A percentile compares a stretch with the other conserved stretches of the same genome.
Evolutionary conservation across 1,140 invertebrate species (phyloP).

Genomic region (Carcinoscorpius rotundicauda): DNA sequence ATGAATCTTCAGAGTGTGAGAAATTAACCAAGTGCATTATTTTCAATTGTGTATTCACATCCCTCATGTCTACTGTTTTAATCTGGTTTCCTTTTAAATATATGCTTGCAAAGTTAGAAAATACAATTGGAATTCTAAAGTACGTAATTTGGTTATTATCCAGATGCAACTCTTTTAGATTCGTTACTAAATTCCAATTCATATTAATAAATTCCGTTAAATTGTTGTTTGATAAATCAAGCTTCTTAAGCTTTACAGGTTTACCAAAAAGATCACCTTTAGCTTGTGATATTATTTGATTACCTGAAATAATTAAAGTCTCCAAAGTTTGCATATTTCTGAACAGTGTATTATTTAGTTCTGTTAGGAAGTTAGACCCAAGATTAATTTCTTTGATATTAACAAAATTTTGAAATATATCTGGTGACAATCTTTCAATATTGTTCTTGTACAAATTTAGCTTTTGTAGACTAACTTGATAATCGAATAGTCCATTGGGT

Average conservation of each 20-base stretch:
- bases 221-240: conserved; percentile 18
- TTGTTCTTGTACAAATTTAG: conserved; percentile 16
- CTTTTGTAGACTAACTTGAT: conserved; percentile 13
- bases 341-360: conserved; percentile 8
- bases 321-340: conserved; percentile 4
- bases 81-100: conserved; percentile 20
- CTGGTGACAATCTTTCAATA: conserved; percentile 10
- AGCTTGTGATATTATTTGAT: background rate
- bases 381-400: conserved; percentile 20
- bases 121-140: conserved; percentile 19
- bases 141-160: conserved; percentile 19
- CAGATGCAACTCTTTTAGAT: conserved; percentile 20
- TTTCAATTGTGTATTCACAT: conserved; percentile 7
- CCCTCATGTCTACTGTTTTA: conserved; percentile 12
- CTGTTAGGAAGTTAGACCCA: conserved; percentile 17
- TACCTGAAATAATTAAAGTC: background rate
- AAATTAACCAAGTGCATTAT: conserved; percentile 1
- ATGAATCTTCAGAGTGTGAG: conserved; percentile 7
- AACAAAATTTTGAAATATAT: conserved; percentile 15
- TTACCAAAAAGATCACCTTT: conserved; percentile 15
- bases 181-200: conserved; percentile 21
- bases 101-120: conserved; percentile 11
- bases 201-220: conserved; percentile 17
- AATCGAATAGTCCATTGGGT: conserved; percentile 49
- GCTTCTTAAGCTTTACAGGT: conserved; percentile 8